Conservation (phyloP, 2,888 invertebrate species). For the Drosophila paranaensis region DNA sequence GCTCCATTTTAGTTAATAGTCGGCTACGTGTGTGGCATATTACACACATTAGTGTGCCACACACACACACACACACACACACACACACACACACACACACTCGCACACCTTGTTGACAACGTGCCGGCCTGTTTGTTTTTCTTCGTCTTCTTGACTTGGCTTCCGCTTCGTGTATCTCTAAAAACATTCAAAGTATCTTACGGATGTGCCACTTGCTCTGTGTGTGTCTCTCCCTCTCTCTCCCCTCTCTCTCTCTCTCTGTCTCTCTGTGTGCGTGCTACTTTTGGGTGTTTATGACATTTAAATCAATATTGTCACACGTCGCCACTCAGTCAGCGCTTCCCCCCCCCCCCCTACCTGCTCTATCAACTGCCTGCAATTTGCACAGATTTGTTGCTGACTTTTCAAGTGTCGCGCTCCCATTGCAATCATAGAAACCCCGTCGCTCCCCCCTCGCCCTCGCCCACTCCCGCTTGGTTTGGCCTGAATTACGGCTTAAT, state of each 20-base stretch:
- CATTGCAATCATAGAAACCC: slow-evolving; percentile 58
- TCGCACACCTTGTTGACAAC: slow-evolving; percentile 30
- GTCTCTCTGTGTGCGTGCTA: slow-evolving; percentile 40
- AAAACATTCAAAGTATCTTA: slow-evolving; percentile 77
- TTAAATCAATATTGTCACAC: slow-evolving; percentile 79
- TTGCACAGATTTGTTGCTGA: slow-evolving; percentile 56
- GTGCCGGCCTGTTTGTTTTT: slow-evolving; percentile 61
- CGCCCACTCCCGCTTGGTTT: slow-evolving; percentile 8
- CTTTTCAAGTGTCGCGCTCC: slow-evolving; percentile 59
- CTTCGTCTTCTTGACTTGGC: slow-evolving; percentile 66
- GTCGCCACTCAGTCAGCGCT: slow-evolving; percentile 15
- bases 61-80: slow-evolving; percentile 18
- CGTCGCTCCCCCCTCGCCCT: not conserved
- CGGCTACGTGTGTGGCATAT: slow-evolving; percentile 78
- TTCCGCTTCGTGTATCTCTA: slow-evolving; percentile 71
- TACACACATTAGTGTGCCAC: slow-evolving; percentile 64
- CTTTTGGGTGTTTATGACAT: slow-evolving; percentile 78
- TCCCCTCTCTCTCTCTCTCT: no score
- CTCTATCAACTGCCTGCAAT: no score
- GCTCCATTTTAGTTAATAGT: slow-evolving; percentile 74
- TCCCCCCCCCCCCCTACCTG: not conserved
- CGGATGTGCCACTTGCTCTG: slow-evolving; percentile 76
- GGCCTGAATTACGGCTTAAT: slow-evolving; percentile 74
- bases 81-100: slow-evolving; percentile 22
- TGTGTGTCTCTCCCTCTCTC: not conserved